phyloP scores from a whole-genome alignment of 2,888 invertebrate genomes.

The Agrotis exclamationis region DNA sequence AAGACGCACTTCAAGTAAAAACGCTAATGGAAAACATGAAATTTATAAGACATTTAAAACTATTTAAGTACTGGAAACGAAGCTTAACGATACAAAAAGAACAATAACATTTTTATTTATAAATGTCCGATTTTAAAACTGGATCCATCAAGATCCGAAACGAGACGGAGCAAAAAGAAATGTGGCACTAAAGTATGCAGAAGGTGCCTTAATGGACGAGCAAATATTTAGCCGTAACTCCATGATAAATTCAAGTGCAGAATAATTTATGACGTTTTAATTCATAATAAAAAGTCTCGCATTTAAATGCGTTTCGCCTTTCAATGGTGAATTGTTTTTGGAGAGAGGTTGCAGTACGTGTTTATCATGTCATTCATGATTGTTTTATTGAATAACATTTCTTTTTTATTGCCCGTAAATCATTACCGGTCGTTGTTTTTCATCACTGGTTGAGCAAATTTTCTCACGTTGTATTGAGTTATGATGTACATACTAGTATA shows the following conservation, averaged over 20 bases:
- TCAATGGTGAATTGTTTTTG: constrained; percentile 54
- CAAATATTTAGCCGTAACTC: constrained; percentile 67
- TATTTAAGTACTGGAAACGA: constrained; percentile 4
- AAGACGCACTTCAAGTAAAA: constrained; percentile 14
- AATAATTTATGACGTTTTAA: constrained; percentile 81
- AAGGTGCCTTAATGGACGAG: constrained; percentile 70
- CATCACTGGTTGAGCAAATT: not conserved
- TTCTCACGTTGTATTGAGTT: not conserved
- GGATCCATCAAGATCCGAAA: constrained; percentile 44
- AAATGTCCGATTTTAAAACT: constrained; percentile 54
- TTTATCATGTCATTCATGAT: constrained; percentile 22
- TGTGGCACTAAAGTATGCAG: constrained; percentile 69
- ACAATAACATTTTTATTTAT: constrained; percentile 41
- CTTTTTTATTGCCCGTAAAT: constrained; percentile 5
- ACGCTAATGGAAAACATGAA: constrained; percentile 18
- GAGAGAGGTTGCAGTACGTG: constrained; percentile 27
- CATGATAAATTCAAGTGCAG: constrained; percentile 75
- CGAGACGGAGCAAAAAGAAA: constrained; percentile 63
- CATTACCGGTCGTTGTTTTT: not conserved
- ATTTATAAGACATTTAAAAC: constrained; percentile 18
- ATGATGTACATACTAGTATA: not conserved
- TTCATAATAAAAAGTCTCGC: constrained; percentile 73
- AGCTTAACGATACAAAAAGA: not conserved
- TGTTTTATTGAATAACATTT: constrained; percentile 18
- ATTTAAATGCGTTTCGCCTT: constrained; percentile 63